phyloP scores from a whole-genome alignment of 2,888 invertebrate genomes.

The Lepeophtheirus nordmannii region DNA sequence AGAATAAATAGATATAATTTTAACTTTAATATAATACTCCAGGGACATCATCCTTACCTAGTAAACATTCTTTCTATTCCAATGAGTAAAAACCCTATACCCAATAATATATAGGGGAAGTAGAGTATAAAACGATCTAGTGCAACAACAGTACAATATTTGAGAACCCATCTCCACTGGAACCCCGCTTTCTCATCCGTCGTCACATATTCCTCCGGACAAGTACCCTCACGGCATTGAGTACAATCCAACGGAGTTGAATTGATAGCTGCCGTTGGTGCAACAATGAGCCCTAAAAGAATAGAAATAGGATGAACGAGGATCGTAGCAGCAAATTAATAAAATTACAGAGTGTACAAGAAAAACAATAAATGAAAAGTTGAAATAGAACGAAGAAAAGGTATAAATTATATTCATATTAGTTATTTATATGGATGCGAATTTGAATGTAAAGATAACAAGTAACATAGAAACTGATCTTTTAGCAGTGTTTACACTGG shows the following conservation, averaged over 20 bases:
- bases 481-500: no score
- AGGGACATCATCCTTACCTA: neutral
- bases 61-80: neutral
- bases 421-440: no score
- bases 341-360: neutral
- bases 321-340: neutral
- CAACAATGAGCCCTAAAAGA: slow-evolving; percentile 15
- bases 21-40: no score
- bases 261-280: slow-evolving; percentile 21
- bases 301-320: neutral
- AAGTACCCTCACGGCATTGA: neutral
- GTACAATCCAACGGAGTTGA: slow-evolving; percentile 23
- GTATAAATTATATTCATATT: no score
- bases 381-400: no score
- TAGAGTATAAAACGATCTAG: slow-evolving; percentile 22
- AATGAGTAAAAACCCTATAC: neutral
- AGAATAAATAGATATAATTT: no score
- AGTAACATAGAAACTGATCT: no score
- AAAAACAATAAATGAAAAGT: no score
- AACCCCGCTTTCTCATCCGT: slow-evolving; percentile 15
- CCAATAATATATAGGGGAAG: slow-evolving; percentile 20
- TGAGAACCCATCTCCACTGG: slow-evolving; percentile 21
- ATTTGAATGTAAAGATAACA: no score
- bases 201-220: neutral
- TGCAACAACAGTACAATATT: slow-evolving; percentile 19